Base-by-base conservation (phyloP, 2,113 vertebrate species). In the Poecilia latipinna region DNA sequence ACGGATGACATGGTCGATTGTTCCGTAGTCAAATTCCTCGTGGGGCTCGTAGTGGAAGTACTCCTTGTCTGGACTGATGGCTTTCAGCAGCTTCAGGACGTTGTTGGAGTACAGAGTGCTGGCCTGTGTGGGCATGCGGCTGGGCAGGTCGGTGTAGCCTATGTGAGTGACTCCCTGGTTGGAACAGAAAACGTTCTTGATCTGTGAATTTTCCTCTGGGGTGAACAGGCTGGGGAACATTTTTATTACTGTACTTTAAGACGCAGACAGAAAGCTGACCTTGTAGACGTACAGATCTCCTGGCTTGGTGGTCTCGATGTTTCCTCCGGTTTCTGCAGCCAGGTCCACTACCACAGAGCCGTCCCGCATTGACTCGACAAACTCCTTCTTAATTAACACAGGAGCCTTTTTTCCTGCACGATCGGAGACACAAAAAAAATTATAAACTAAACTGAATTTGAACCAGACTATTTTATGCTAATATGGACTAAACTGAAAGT, bases 71-170 rank as follows among this genome's bases (percentile, higher is more conserved):
- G 95, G 94, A 92, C 95, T 96, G 86, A 96, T 92, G 84, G 88
- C 94, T 92, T 96, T 96, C 93, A 97, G 96, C 90, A 96, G 92
- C 85, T 96, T 97, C 91, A 98, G 94, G 65, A 97, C 85, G 86
- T 94, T 95, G 90, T 92, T 96, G 35, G 95, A 97, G 87, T 96
- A 96, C 79, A 96, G 92, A 71, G 94, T 94, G 94, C 95, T 96
- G 89, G 97, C 94, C 88, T 95, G 95, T 74, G 94, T 94, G 78
- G 96, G 90, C 96, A 96, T 93, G 87, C 92, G 94, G 72, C 94
- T 97, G 88, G 96, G 96, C 91, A 97, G 93, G 85, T 95, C 89
- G 3, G 92, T 92, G 89, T 93, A 96, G 82, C 95, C 95, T 64
- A 95, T 79, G 82, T 95, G 94, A 19, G 96, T 96, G 90, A 96